A percentile compares a stretch with the other conserved stretches of the same genome.
Conservation (phyloP, 37 sponge, comb jelly and placozoan genomes). For the Spongilla lacustris region DNA sequence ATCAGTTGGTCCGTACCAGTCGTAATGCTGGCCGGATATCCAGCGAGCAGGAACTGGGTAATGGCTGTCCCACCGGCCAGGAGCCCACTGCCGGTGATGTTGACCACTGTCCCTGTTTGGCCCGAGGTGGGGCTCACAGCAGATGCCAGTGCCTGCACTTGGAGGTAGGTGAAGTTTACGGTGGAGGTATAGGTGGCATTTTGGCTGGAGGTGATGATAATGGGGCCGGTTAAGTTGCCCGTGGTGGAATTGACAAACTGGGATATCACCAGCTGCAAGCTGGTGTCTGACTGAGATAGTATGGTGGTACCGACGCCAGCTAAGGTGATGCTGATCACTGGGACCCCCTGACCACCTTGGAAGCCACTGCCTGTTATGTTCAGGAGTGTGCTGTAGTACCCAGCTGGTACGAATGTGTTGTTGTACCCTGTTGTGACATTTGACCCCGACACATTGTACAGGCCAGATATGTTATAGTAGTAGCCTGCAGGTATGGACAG, state of each 20-base stretch:
- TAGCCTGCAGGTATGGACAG: too few relatives aligned
- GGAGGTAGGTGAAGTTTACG: constrained; percentile 48
- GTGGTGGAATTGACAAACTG: constrained; percentile 17
- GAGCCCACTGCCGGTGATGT: constrained; percentile 36
- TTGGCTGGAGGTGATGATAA: constrained; percentile 8
- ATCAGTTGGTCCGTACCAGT: neutral
- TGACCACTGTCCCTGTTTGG: constrained; percentile 70
- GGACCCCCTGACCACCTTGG: constrained; percentile 16
- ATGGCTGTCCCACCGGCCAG: constrained; percentile 48
- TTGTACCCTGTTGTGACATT: too few relatives aligned
- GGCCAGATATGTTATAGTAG: too few relatives aligned
- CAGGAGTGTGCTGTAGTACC: constrained; percentile 52
- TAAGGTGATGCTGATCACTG: constrained; percentile 4
- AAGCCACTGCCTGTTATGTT: constrained; percentile 30
- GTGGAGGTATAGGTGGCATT: constrained; percentile 20
- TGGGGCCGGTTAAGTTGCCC: constrained; percentile 29
- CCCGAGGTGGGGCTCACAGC: constrained; percentile 58
- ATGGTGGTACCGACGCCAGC: constrained; percentile 44
- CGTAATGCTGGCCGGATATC: constrained; percentile 21
- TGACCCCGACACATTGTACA: too few relatives aligned
- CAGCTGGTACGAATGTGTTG: neutral
- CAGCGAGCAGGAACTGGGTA: constrained; percentile 15
- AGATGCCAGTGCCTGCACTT: constrained; percentile 20
- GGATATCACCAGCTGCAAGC: constrained; percentile 16
- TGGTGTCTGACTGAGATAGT: constrained; percentile 29